Base-by-base conservation (phyloP, 2,797 vertebrate species). In the Scyliorhinus canicula region DNA sequence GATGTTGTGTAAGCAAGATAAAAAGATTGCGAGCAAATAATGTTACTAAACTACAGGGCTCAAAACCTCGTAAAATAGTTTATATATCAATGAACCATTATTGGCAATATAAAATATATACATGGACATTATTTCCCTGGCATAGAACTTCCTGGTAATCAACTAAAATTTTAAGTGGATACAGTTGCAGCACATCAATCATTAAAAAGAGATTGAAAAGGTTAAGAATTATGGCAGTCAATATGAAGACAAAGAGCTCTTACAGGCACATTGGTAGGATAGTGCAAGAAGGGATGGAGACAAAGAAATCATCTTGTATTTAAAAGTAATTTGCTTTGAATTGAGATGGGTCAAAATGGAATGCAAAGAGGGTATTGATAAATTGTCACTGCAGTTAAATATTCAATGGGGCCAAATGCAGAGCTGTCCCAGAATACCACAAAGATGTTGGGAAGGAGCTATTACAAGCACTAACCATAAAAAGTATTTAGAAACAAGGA, bases 51-150 rank as follows among this genome's bases (percentile, higher is more conserved):
- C 35, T 19, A 90, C 12, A 90, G 86, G 55, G 55, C 35, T 90
- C 31, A 90, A 60, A 60, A 57, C 8, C 55, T 57, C 63, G 69
- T 19, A 47, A 47, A 79, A 40, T 55, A 50, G 21, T 93, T 93
- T 93, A 16, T 93, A 44, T 90, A 12, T 63, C 88, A 91, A 16
- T 52, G n/a, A 65, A 93, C 26, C 84, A 86, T 86, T 55, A 93
- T 47, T 93, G 40, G 26, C 91, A 67, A 50, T 50, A 65, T 90
- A n/a, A 90, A 90, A 88, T 16, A 90, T 60, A n/a, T 50, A 24
- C 50, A 50, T 40, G 19, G n/a, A 63, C 57, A 90, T 60, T n/a
- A 90, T 35, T 60, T 88, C 60, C 44, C 57, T 93, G 91, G 63
- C 28, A 93, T 47, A 28, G 4, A n/a, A 90, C 57, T 50, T 69